phyloP scores from a whole-genome alignment of 2,888 invertebrate species.

The Ferdinandea cuprea region DNA sequence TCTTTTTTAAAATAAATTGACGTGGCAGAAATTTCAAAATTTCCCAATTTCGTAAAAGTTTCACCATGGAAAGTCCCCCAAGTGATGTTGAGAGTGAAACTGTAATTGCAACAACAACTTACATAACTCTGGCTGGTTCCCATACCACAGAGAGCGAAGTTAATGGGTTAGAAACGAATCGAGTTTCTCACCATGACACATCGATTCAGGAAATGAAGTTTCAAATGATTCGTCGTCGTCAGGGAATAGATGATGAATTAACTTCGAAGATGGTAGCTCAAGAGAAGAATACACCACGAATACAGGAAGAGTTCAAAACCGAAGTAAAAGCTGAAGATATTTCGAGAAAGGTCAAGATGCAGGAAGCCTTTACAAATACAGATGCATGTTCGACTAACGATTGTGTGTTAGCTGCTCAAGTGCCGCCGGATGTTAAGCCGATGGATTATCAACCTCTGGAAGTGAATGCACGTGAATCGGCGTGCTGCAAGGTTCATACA shows the following conservation, averaged over 20 bases:
- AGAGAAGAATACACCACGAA: neutral
- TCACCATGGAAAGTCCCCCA: slow-evolving; percentile 30
- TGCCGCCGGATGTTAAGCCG: neutral
- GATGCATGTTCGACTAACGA: neutral
- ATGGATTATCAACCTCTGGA: neutral
- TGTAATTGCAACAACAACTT: slow-evolving; percentile 63
- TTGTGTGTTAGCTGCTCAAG: neutral
- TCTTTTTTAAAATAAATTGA: neutral
- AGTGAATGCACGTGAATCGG: slow-evolving; percentile 46
- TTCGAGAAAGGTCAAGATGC: neutral
- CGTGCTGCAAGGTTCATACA: slow-evolving; percentile 51
- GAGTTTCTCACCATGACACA: neutral
- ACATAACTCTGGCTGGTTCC: slow-evolving; percentile 51
- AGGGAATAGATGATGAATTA: neutral
- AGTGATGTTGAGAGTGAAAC: slow-evolving; percentile 62
- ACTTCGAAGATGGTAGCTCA: neutral
- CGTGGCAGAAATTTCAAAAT: neutral
- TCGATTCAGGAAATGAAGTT: neutral
- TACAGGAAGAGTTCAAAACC: neutral
- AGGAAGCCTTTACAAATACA: neutral
- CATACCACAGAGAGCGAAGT: slow-evolving; percentile 58
- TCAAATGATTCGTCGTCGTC: neutral
- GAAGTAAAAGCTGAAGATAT: neutral
- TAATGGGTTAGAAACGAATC: neutral
- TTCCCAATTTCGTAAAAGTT: slow-evolving; percentile 18